phyloP scores from a whole-genome alignment of 2,797 vertebrate species.

The Zalophus californianus region DNA sequence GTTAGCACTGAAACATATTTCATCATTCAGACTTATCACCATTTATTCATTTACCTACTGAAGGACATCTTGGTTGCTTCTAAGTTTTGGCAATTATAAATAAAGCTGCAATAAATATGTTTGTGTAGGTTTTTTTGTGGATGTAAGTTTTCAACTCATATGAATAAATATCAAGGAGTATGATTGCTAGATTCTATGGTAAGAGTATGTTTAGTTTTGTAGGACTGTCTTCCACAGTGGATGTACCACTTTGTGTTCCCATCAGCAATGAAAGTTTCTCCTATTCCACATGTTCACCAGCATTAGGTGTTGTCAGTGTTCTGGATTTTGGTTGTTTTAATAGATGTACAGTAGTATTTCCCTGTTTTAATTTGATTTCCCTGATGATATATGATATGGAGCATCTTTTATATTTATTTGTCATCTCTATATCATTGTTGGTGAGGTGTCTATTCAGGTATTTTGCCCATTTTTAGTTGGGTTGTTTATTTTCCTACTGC shows the following conservation, averaged over 20 bases:
- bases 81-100: not conserved
- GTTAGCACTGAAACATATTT: not conserved
- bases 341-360: not conserved
- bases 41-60: not conserved
- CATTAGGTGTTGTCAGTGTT: not conserved
- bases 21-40: not conserved
- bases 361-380: not conserved
- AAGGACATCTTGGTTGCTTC: not conserved
- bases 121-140: not conserved
- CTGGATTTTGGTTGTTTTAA: not conserved
- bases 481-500: not conserved
- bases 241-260: not conserved
- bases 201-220: not conserved
- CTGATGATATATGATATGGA: not conserved
- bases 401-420: slow-evolving; percentile 1
- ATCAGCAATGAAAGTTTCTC: not conserved
- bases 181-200: not conserved
- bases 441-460: not conserved
- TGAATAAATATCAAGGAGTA: not conserved
- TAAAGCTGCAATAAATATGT: slow-evolving; percentile 14
- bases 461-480: not conserved
- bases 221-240: not conserved
- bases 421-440: not conserved
- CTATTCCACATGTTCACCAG: not conserved
- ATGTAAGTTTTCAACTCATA: not conserved